Conservation (phyloP, 2,113 vertebrate species). For the Gymnarchus niloticus region DNA sequence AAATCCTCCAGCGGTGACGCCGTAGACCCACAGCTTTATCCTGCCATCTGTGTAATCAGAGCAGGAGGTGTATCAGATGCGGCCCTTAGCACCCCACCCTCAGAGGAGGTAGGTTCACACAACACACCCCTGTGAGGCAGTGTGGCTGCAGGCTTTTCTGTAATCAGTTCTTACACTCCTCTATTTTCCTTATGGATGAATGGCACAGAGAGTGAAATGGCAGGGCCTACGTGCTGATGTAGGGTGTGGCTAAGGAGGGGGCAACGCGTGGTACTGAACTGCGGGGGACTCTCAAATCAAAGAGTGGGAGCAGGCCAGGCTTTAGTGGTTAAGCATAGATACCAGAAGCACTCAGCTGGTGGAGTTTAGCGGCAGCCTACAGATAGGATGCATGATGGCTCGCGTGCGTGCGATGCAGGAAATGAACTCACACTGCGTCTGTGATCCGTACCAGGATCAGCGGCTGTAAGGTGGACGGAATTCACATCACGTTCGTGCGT, state of each 20-base stretch:
- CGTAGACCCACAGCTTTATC: slow-evolving; percentile 94
- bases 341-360: not conserved
- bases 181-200: not conserved
- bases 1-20: slow-evolving; percentile 80
- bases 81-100: not conserved
- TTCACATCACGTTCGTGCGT: not conserved
- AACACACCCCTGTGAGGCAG: not conserved
- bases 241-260: not conserved
- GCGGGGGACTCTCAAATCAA: too few species aligned
- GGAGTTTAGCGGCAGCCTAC: not conserved
- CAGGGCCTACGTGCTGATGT: not conserved
- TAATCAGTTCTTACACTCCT: not conserved
- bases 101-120: not conserved
- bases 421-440: not conserved
- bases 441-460: not conserved
- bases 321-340: not conserved
- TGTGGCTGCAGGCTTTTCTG: not conserved
- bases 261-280: not conserved
- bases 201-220: not conserved
- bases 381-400: not conserved
- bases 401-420: not conserved
- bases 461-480: not conserved
- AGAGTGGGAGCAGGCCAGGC: not conserved
- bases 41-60: slow-evolving; percentile 78
- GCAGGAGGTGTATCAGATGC: not conserved